Percentiles rank a stretch among this genome's conserved stretches.
Evolutionary conservation across 2,888 invertebrate species (phyloP).

Genomic region (Dryadula phaetusa): DNA sequence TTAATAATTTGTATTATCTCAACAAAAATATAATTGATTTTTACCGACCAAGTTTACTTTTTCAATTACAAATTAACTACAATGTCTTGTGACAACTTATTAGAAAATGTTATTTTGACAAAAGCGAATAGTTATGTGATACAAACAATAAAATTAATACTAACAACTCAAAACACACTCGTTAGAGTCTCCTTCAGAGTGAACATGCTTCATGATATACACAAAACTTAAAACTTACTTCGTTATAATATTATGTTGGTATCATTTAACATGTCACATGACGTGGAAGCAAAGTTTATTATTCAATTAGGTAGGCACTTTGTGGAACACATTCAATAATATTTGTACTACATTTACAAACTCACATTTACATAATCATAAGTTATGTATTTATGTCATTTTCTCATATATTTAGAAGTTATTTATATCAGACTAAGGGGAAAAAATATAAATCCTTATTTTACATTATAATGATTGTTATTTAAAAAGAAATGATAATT

Average conservation of each 20-base stretch:
- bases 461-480: not conserved
- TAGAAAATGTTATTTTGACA: not conserved
- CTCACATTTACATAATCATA: slow-evolving; percentile 23
- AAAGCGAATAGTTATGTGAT: not conserved
- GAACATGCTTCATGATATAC: not conserved
- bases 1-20: not conserved
- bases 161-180: not conserved
- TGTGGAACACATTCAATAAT: slow-evolving; percentile 35
- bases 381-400: slow-evolving; percentile 12
- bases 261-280: slow-evolving; percentile 1
- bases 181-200: not conserved
- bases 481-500: not conserved
- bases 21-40: not conserved
- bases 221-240: not conserved
- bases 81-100: too few species aligned
- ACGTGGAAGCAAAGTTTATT: slow-evolving; percentile 7
- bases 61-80: too few species aligned
- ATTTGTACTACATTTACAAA: slow-evolving; percentile 27
- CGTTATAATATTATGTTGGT: not conserved
- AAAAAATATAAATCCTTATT: slow-evolving; percentile 5
- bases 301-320: slow-evolving; percentile 34
- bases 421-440: not conserved
- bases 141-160: not conserved
- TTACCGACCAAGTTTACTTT: not conserved
- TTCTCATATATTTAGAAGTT: not conserved